A percentile compares a stretch with the other conserved stretches of the same genome.
Evolutionary conservation across 2,797 vertebrate species (phyloP).

Genomic region (Erithacus rubecula): DNA sequence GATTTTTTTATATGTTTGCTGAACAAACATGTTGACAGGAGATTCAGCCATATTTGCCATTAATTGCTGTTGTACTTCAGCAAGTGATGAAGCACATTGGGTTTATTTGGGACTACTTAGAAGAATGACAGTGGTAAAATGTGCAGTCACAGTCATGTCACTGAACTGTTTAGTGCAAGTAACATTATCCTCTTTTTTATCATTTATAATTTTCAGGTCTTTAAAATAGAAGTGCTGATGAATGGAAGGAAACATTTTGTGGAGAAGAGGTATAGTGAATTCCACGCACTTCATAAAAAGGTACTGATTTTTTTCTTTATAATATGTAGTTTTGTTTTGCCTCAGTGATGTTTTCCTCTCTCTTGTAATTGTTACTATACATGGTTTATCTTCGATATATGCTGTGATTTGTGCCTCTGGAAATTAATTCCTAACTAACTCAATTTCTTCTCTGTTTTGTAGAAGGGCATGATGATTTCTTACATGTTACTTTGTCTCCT

Average conservation of each 20-base stretch:
- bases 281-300: slow-evolving; percentile 96
- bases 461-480: not conserved
- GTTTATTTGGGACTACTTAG: slow-evolving; percentile 18
- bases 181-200: slow-evolving; percentile 51
- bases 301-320: slow-evolving; percentile 72
- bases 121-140: slow-evolving; percentile 49
- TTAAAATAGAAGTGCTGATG: slow-evolving; percentile 95
- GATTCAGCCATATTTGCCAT: not conserved
- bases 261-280: slow-evolving; percentile 98
- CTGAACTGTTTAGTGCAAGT: slow-evolving; percentile 4
- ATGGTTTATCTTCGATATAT: not conserved
- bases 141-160: not conserved
- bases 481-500: not conserved
- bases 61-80: slow-evolving; percentile 31
- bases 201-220: slow-evolving; percentile 82
- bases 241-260: slow-evolving; percentile 92
- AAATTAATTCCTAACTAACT: not conserved
- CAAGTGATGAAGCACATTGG: not conserved
- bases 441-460: not conserved
- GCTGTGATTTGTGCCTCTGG: not conserved
- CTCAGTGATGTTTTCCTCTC: not conserved
- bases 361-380: not conserved
- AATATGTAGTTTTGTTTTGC: not conserved
- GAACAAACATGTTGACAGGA: not conserved
- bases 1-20: not conserved